phyloP scores from a whole-genome alignment of 2,888 invertebrate species.

The Cephus runcator region DNA sequence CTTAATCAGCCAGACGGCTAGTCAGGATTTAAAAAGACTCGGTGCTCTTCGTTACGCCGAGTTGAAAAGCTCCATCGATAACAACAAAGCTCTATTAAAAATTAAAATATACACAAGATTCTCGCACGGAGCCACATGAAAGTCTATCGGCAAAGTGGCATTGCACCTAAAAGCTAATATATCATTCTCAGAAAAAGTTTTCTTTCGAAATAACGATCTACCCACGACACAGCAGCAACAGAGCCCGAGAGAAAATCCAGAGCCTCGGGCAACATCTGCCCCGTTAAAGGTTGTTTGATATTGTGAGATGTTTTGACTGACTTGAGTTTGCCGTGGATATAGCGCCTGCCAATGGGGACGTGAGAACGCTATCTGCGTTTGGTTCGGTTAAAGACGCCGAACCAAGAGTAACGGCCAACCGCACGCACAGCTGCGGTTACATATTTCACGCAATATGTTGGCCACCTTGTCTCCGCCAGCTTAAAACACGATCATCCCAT shows the following conservation, averaged over 20 bases:
- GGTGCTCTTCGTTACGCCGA: not conserved
- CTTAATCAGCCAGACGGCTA: too few species aligned
- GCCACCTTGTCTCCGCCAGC: conserved; percentile 34
- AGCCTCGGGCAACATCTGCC: conserved; percentile 1
- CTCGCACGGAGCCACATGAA: not conserved
- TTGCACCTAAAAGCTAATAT: not conserved
- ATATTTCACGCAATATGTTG: conserved; percentile 59
- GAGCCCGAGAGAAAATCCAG: not conserved
- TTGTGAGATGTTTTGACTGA: conserved; percentile 31
- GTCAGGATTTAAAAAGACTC: not conserved
- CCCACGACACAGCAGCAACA: not conserved
- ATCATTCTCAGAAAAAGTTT: not conserved
- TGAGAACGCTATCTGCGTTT: conserved; percentile 26
- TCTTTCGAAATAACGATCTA: not conserved
- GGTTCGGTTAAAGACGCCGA: conserved; percentile 10
- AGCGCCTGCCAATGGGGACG: conserved; percentile 15
- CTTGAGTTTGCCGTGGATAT: conserved; percentile 17
- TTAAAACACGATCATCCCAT: not conserved
- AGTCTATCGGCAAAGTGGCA: not conserved
- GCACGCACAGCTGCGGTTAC: conserved; percentile 63
- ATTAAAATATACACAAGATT: not conserved
- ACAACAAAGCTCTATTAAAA: not conserved
- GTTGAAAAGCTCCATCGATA: not conserved
- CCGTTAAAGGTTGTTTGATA: conserved; percentile 22
- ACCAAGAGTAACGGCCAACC: conserved; percentile 29